These are phyloP conservation scores for Perca schrenkii DNA, from an alignment of 2,113 vertebrate species.

Conservation along the genomic window DNA sequence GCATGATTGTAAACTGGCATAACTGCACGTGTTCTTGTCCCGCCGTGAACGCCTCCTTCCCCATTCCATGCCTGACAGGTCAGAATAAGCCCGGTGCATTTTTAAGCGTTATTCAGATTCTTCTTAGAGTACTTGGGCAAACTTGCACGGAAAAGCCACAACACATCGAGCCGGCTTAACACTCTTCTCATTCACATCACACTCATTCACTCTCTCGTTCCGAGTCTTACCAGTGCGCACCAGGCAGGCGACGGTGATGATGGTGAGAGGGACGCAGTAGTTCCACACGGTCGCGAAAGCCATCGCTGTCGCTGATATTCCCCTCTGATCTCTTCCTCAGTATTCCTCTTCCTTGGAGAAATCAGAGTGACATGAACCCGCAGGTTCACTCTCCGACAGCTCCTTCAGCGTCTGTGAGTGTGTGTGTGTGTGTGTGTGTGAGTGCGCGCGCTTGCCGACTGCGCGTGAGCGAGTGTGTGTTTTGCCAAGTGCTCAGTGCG, in stretches of 20 bases:
- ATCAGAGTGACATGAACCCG: constrained; percentile 77
- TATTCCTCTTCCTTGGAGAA: constrained; percentile 81
- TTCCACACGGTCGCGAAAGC: constrained; percentile 80
- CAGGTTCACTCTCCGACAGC: constrained; percentile 75
- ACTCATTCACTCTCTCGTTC: constrained; percentile 29
- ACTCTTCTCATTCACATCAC: constrained; percentile 52
- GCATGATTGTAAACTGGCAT: constrained; percentile 6
- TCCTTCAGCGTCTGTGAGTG: constrained; percentile 47
- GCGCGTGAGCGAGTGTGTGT: constrained; percentile 46
- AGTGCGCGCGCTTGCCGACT: background rate
- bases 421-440: background rate
- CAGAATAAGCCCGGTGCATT: constrained; percentile 4
- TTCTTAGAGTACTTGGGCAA: constrained; percentile 45
- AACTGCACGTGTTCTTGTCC: constrained; percentile 52
- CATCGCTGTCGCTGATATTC: constrained; percentile 76
- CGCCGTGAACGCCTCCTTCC: background rate
- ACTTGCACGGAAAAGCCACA: constrained; percentile 41
- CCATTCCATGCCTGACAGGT: background rate
- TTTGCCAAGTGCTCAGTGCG: constrained; percentile 51
- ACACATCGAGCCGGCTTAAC: background rate
- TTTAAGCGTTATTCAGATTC: background rate
- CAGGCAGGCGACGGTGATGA: constrained; percentile 71
- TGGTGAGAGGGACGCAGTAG: constrained; percentile 79
- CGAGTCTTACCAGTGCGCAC: constrained; percentile 80
- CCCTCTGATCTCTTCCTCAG: constrained; percentile 52